Evolutionary conservation across 2,113 vertebrate genomes (phyloP).

Genomic region (Aphyosemion australe): DNA sequence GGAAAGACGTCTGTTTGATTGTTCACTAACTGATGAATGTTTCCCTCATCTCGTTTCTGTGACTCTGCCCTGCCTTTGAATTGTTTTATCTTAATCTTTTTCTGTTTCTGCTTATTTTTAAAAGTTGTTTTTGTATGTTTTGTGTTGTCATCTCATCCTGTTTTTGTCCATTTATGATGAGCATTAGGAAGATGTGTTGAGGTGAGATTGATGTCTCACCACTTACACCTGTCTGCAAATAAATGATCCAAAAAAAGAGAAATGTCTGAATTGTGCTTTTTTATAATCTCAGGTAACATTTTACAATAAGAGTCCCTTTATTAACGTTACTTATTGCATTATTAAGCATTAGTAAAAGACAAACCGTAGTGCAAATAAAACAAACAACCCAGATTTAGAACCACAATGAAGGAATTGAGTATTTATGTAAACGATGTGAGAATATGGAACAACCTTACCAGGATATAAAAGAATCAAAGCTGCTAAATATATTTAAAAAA

Average conservation of each 20-base stretch:
- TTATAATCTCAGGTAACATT: too few relatives aligned
- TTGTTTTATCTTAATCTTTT: constrained; percentile 5
- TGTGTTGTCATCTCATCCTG: constrained; percentile 65
- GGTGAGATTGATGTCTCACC: constrained; percentile 54
- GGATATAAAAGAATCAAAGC: too few relatives aligned
- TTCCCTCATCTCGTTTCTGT: constrained; percentile 22
- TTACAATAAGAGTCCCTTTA: too few relatives aligned
- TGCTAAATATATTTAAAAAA: too few relatives aligned
- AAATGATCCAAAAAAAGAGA: constrained; percentile 70
- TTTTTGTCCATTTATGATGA: constrained; percentile 60
- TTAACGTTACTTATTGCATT: too few relatives aligned
- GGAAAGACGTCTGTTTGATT: constrained; percentile 55
- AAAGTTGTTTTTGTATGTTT: constrained; percentile 2
- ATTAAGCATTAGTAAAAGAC: too few relatives aligned
- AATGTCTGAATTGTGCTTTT: constrained; percentile 9
- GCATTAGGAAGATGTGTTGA: constrained; percentile 48
- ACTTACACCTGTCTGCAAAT: constrained; percentile 75
- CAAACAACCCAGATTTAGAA: too few relatives aligned
- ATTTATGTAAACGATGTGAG: too few relatives aligned
- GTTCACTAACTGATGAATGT: constrained; percentile 70
- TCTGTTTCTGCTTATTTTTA: constrained; percentile 27
- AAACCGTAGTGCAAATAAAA: too few relatives aligned
- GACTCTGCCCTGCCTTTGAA: constrained; percentile 1
- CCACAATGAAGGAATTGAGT: too few relatives aligned
- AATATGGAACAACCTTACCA: too few relatives aligned